Evolutionary conservation across 2,888 invertebrate genomes (phyloP).

Genomic region (Chironomus riparius): DNA sequence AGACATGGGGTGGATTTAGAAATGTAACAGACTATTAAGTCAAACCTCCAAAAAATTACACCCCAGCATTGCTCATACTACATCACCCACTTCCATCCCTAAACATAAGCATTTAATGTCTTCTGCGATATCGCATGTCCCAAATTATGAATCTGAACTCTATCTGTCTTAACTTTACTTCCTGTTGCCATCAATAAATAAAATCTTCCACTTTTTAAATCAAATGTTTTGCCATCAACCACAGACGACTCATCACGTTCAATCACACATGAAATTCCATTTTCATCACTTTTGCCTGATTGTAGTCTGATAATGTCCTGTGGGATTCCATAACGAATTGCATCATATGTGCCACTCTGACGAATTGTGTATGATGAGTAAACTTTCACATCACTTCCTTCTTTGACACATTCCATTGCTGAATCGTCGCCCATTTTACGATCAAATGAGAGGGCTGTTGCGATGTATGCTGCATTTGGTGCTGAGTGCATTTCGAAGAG

Average conservation of each 20-base stretch:
- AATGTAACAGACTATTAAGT: too few relatives aligned
- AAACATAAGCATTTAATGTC: background rate
- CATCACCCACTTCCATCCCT: too few relatives aligned
- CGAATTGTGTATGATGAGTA: constrained; percentile 64
- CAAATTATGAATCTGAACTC: background rate
- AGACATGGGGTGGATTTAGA: too few relatives aligned
- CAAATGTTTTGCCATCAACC: background rate
- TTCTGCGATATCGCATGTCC: background rate
- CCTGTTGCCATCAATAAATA: background rate
- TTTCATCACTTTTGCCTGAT: background rate
- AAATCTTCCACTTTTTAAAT: background rate
- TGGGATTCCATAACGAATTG: constrained; percentile 35
- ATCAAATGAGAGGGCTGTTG: constrained; percentile 64
- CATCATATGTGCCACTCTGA: constrained; percentile 38
- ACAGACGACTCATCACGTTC: background rate
- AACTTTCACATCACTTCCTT: constrained; percentile 49
- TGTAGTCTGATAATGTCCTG: background rate
- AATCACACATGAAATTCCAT: background rate
- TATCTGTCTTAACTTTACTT: background rate
- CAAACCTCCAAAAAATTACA: too few relatives aligned
- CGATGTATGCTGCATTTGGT: constrained; percentile 54
- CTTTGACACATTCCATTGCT: constrained; percentile 68
- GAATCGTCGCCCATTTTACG: constrained; percentile 77
- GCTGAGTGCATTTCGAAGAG: constrained; percentile 54
- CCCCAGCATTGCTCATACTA: too few relatives aligned